Percentiles rank a stretch among this genome's conserved stretches.
These are phyloP conservation scores for Laterallus jamaicensis DNA, from an alignment of 2,113 vertebrate genomes.

Conservation along the genomic window DNA sequence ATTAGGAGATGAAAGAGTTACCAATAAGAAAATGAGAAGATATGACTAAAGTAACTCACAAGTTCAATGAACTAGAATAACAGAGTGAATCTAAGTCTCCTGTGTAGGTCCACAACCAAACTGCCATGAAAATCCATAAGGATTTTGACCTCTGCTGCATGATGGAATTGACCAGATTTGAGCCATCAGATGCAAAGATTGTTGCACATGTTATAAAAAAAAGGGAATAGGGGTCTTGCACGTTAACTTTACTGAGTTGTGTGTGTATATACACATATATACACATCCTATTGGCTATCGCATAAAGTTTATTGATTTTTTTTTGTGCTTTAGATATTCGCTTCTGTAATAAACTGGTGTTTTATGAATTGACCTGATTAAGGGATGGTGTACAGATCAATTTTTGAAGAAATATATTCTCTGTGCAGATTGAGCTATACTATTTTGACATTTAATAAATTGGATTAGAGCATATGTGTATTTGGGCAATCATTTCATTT, in stretches of 20 bases:
- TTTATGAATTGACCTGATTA: slow-evolving; percentile 8
- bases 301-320: slow-evolving; percentile 25
- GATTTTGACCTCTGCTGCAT: background rate
- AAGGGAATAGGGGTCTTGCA: background rate
- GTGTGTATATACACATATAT: background rate
- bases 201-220: background rate
- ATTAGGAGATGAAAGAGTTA: background rate
- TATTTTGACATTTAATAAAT: slow-evolving; percentile 8
- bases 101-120: background rate
- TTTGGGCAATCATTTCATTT: background rate
- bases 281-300: background rate
- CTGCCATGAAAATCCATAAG: background rate
- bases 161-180: background rate
- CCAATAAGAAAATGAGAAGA: background rate
- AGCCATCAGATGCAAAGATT: background rate
- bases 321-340: slow-evolving; percentile 23
- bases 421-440: background rate
- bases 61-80: background rate
- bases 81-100: background rate
- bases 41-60: background rate
- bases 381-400: background rate
- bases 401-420: slow-evolving; percentile 31
- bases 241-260: background rate
- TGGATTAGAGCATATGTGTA: background rate
- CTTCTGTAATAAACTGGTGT: background rate